A percentile compares a stretch with the other conserved stretches of the same genome.
These are phyloP conservation scores for Portevinia maculata DNA, from an alignment of 2,888 invertebrate genomes.

Conservation along the genomic window DNA sequence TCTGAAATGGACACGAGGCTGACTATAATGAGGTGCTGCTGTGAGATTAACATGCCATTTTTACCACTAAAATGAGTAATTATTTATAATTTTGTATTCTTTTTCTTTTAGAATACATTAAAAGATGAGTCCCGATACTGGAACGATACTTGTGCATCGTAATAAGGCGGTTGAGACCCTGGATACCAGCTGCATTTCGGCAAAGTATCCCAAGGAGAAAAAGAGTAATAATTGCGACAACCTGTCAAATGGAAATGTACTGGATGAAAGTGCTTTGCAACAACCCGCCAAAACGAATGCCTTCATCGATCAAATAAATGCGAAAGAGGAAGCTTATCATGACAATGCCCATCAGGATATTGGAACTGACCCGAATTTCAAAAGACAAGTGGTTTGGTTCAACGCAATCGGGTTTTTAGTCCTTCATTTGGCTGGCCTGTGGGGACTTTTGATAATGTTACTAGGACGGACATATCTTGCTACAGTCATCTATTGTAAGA, in stretches of 20 bases:
- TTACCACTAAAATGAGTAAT: constrained; percentile 12
- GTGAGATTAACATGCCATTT: constrained; percentile 15
- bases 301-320: constrained; percentile 58
- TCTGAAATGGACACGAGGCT: constrained; percentile 53
- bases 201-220: constrained; percentile 56
- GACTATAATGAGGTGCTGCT: constrained; percentile 22
- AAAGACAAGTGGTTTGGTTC: constrained; percentile 85
- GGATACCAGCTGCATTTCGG: constrained; percentile 40
- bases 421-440: constrained; percentile 83
- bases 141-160: constrained; percentile 73
- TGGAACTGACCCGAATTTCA: constrained; percentile 83
- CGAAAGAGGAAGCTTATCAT: constrained; percentile 53
- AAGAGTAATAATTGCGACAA: constrained; percentile 57
- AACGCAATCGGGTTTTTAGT: constrained; percentile 86
- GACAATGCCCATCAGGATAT: constrained; percentile 79
- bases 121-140: constrained; percentile 75
- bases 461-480: constrained; percentile 36
- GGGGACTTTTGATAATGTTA: constrained; percentile 50
- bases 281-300: constrained; percentile 42
- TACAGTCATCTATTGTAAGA: constrained; percentile 64
- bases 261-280: constrained; percentile 47
- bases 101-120: constrained; percentile 42
- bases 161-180: constrained; percentile 60
- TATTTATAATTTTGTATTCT: constrained; percentile 9
- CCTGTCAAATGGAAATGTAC: constrained; percentile 56